Evolutionary conservation across 2,113 vertebrate genomes (phyloP).

Genomic region (Phrynosoma blainvillii): DNA sequence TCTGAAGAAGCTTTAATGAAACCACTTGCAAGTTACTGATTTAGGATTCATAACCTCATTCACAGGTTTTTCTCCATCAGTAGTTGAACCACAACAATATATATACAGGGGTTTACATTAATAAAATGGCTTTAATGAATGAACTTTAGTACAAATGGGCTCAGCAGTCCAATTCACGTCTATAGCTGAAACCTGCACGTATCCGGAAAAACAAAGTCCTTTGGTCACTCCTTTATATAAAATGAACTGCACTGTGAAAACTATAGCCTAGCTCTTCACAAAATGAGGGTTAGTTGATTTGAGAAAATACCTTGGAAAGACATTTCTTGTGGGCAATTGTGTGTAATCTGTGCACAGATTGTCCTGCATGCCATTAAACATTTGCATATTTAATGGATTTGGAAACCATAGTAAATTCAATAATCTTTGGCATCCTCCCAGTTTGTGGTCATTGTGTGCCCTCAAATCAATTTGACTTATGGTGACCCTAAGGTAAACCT

Average conservation of each 20-base stretch:
- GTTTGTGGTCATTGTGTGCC: background rate
- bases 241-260: background rate
- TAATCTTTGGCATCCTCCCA: background rate
- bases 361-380: background rate
- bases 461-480: too few relatives aligned
- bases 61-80: background rate
- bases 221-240: background rate
- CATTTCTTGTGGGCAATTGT: background rate
- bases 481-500: too few relatives aligned
- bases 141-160: background rate
- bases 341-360: background rate
- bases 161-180: background rate
- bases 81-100: too few relatives aligned
- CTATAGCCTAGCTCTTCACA: background rate
- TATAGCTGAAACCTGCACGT: background rate
- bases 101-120: background rate
- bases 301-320: background rate
- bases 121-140: background rate
- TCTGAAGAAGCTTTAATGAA: slow-evolving; percentile 4
- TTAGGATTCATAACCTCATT: slow-evolving; percentile 1
- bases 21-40: background rate
- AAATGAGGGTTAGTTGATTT: background rate
- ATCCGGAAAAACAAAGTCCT: slow-evolving; percentile 1
- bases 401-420: background rate
- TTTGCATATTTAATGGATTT: background rate